phyloP scores from a whole-genome alignment of 1,140 invertebrate species.

The Drosophila paulistorum region DNA sequence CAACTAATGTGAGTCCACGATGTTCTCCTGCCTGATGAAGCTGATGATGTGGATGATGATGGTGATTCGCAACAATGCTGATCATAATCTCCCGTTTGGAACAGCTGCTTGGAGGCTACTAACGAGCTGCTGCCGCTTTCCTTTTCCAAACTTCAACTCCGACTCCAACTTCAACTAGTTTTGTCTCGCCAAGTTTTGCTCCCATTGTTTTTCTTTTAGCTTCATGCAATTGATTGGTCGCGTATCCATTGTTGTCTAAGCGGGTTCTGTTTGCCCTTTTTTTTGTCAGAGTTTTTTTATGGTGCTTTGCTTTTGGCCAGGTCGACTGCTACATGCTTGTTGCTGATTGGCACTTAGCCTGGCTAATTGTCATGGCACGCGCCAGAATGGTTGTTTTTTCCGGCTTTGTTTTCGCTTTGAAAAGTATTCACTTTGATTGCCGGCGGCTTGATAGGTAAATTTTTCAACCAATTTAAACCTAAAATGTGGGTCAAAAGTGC shows the following conservation, averaged over 20 bases:
- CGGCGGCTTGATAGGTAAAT: conserved; percentile 27
- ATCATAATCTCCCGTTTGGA: conserved; percentile 60
- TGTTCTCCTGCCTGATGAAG: conserved; percentile 30
- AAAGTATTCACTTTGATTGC: conserved; percentile 28
- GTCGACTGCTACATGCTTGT: conserved; percentile 56
- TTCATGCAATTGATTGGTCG: conserved; percentile 66
- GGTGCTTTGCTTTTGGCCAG: conserved; percentile 18
- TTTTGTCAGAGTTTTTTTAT: not conserved
- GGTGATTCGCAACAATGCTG: conserved; percentile 61
- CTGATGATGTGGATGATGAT: conserved; percentile 4
- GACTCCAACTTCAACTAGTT: not conserved
- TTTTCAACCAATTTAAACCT: conserved; percentile 14
- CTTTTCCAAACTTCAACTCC: conserved; percentile 26
- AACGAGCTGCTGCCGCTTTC: conserved; percentile 51
- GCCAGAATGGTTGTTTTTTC: conserved; percentile 24
- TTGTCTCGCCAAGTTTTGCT: conserved; percentile 37
- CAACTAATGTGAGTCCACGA: conserved; percentile 59
- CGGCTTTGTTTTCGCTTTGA: conserved; percentile 13
- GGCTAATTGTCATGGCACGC: conserved; percentile 69
- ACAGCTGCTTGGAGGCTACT: conserved; percentile 55
- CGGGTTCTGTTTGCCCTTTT: conserved; percentile 26
- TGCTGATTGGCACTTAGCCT: conserved; percentile 67
- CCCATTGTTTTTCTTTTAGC: conserved; percentile 49
- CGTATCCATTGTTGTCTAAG: conserved; percentile 57
- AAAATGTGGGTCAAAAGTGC: conserved; percentile 67